A percentile compares a stretch with the other conserved stretches of the same genome.
phyloP scores from a whole-genome alignment of 1,140 invertebrate genomes.

The Musca domestica region DNA sequence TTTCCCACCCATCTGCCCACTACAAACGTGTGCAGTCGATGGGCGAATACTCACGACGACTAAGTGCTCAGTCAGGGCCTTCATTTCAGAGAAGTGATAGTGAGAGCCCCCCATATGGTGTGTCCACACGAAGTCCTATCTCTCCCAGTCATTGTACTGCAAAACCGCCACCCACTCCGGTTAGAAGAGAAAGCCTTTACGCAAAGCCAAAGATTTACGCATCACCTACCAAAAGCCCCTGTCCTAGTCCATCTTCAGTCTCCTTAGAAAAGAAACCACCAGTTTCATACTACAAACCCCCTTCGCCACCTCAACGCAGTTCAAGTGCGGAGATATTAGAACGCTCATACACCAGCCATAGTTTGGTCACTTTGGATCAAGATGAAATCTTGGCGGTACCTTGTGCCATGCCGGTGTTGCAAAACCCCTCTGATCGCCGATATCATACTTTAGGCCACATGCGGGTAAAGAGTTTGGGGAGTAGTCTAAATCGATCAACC shows the following conservation, averaged over 20 bases:
- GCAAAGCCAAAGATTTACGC: constrained; percentile 50
- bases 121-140: constrained; percentile 16
- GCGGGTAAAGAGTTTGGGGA: constrained; percentile 48
- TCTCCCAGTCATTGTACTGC: constrained; percentile 31
- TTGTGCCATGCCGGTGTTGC: constrained; percentile 48
- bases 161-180: constrained; percentile 41
- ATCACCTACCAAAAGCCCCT: constrained; percentile 10
- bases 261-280: constrained; percentile 31
- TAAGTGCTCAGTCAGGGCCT: constrained; percentile 3
- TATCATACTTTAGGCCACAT: constrained; percentile 51
- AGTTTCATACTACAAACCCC: constrained; percentile 41
- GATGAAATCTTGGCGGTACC: constrained; percentile 47
- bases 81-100: constrained; percentile 29
- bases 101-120: constrained; percentile 26
- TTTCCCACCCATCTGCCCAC: constrained; percentile 27
- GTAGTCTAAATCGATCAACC: constrained; percentile 30
- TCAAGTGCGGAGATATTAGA: constrained; percentile 48
- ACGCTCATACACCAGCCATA: constrained; percentile 45
- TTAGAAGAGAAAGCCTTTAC: constrained; percentile 46
- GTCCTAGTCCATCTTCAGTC: constrained; percentile 12
- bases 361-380: constrained; percentile 47
- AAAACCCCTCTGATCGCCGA: constrained; percentile 42
- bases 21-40: constrained; percentile 43
- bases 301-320: constrained; percentile 38
- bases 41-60: constrained; percentile 30